Conservation (phyloP, 2,888 invertebrate genomes). For the Amphipoea oculea region DNA sequence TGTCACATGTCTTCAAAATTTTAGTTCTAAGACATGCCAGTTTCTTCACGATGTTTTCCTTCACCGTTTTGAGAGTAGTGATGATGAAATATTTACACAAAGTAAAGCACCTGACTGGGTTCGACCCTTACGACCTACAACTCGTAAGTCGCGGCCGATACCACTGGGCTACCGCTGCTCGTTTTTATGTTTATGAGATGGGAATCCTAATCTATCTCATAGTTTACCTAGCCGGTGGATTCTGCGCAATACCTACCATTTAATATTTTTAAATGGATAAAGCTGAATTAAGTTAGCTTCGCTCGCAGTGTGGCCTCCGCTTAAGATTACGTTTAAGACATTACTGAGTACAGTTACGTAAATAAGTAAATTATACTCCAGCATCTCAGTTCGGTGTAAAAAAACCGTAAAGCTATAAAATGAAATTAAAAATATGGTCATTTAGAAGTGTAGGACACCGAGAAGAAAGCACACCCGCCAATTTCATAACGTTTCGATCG, state of each 20-base stretch:
- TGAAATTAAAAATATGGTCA: background rate
- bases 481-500: slow-evolving; percentile 42
- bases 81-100: too few species aligned
- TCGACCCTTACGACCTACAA: too few species aligned
- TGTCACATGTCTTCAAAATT: too few species aligned
- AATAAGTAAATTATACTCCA: background rate
- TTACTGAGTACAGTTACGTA: background rate
- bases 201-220: background rate
- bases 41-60: too few species aligned
- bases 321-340: too few species aligned
- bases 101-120: too few species aligned
- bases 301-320: background rate
- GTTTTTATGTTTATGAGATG: background rate
- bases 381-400: background rate
- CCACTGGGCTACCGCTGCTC: too few species aligned
- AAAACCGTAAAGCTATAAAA: background rate
- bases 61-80: too few species aligned
- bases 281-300: background rate
- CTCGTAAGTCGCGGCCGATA: too few species aligned
- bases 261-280: background rate
- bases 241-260: background rate
- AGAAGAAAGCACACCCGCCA: slow-evolving; percentile 42
- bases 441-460: slow-evolving; percentile 18
- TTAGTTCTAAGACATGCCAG: too few species aligned
- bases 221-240: background rate